Percentiles rank a stretch among this genome's conserved stretches.
Conservation (phyloP, 1,140 invertebrate genomes). For the Diabrotica undecimpunctata region DNA sequence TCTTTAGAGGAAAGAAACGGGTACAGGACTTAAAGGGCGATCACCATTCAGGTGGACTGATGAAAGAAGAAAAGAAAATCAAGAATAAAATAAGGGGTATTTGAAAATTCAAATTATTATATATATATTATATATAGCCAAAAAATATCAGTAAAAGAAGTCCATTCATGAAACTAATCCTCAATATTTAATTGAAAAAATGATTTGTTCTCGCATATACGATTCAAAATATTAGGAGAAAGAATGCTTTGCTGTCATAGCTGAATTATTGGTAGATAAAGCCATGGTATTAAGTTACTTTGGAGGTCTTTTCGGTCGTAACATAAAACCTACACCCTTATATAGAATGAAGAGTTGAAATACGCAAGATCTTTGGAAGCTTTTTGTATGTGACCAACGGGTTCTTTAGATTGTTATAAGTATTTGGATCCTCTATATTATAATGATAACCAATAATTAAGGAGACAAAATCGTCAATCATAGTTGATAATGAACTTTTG, state of each 20-base stretch:
- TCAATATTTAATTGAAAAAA: slow-evolving; percentile 98
- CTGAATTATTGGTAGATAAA: slow-evolving; percentile 96
- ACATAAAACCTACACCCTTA: slow-evolving; percentile 98
- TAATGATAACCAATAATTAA: slow-evolving; percentile 94
- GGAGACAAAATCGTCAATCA: slow-evolving; percentile 83
- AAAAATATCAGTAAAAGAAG: slow-evolving; percentile 98
- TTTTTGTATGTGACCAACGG: slow-evolving; percentile 92
- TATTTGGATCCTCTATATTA: slow-evolving; percentile 97
- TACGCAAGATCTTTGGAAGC: slow-evolving; percentile 96
- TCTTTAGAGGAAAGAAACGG: too few species aligned
- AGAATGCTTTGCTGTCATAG: slow-evolving; percentile 98
- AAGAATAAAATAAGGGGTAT: too few species aligned
- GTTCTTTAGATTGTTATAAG: slow-evolving; percentile 94
- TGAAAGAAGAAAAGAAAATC: too few species aligned
- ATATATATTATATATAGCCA: too few species aligned
- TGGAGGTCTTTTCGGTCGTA: slow-evolving; percentile 95
- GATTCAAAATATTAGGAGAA: slow-evolving; percentile 99
- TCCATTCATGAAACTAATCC: slow-evolving; percentile 98
- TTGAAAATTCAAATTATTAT: too few species aligned
- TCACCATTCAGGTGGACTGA: too few species aligned
- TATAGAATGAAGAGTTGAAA: slow-evolving; percentile 99
- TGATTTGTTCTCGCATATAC: slow-evolving; percentile 96
- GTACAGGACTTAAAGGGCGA: too few species aligned
- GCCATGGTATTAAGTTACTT: slow-evolving; percentile 93
- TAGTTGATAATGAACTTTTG: slow-evolving; percentile 84